Evolutionary conservation across 2,797 vertebrate genomes (phyloP).

Genomic region (Micromesistius poutassou): DNA sequence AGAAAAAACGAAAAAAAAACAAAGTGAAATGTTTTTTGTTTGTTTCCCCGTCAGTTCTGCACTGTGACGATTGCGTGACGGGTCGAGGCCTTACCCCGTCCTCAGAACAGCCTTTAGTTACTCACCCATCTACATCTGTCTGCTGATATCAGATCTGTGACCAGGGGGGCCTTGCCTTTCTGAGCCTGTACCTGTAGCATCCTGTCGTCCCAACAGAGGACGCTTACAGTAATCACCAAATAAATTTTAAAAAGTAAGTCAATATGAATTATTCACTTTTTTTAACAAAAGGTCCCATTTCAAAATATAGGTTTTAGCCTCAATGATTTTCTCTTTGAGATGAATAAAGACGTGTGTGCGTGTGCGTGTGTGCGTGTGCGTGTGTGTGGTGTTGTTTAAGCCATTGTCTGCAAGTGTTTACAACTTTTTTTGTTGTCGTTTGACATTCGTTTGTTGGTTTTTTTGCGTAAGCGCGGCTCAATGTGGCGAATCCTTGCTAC

Average conservation of each 20-base stretch:
- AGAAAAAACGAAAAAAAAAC: constrained; percentile 16
- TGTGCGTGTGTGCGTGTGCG: no score
- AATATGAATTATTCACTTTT: no score
- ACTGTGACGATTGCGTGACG: constrained; percentile 78
- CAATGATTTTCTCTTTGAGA: no score
- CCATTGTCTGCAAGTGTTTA: constrained; percentile 64
- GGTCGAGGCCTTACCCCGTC: constrained; percentile 73
- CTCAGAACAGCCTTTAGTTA: neutral
- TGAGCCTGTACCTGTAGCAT: constrained; percentile 46
- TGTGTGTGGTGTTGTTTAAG: constrained; percentile 65
- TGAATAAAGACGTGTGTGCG: no score
- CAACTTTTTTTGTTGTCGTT: constrained; percentile 30
- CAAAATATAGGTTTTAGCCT: no score
- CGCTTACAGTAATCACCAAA: constrained; percentile 58
- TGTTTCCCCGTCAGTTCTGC: constrained; percentile 61
- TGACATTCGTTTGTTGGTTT: constrained; percentile 25
- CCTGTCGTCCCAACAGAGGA: constrained; percentile 47
- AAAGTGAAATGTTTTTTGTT: constrained; percentile 35
- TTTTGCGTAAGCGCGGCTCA: constrained; percentile 49
- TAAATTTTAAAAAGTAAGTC: no score
- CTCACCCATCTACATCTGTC: no score
- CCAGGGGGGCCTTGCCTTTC: constrained; percentile 41
- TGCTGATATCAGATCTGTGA: constrained; percentile 21
- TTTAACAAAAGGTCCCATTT: no score
- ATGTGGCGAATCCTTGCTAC: no score